Base-by-base conservation (phyloP, 2,888 invertebrate species). In the Lissonota sp. region DNA sequence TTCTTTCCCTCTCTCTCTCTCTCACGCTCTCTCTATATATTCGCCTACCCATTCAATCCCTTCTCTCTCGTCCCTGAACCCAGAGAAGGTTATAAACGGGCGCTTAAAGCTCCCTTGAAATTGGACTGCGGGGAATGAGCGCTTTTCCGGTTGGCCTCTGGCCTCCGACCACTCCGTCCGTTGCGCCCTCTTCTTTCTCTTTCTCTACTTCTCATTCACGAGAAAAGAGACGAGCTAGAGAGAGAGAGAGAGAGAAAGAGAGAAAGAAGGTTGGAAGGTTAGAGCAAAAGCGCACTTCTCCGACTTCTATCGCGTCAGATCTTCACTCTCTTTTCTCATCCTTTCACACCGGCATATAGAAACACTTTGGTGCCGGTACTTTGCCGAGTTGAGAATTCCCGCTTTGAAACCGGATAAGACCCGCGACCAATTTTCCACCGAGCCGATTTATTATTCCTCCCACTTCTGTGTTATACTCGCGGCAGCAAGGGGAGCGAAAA, bases 41-140 rank as follows among this genome's bases (percentile, higher is more conserved):
- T 57, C 46, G 55, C 55, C 26, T 26, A 26, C 26, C 26, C 26
- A 26, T 26, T 26, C 26, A 26, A 26, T 26, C 26, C 26, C 26
- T 26, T 66, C 70, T 46, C 71, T 76, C 58, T 64, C 66, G 51
- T 63, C 40, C 73, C 57, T 60, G 57, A 12, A 37, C 51, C 40
- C 86, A 82, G 85, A 82, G 79, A 84, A 86, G 85, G 88, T 89
- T 90, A 89, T 88, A 90, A 91, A 90, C 89, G 88, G 87, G 83
- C 84, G 87, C 87, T 89, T 89, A 88, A 87, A 88, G 86, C 87
- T 87, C 85, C 87, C 86, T 87, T 86, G 87, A 90, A 90, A 90
- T 91, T 90, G 88, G 87, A 90, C 89, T 88, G 87, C 81, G 84
- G 85, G 83, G 87, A 90, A 89, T 87, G 87, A 89, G 86, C 83